A percentile compares a stretch with the other conserved stretches of the same genome.
Evolutionary conservation across 1,140 invertebrate species (phyloP).

Genomic region (Hypothenemus hampei): DNA sequence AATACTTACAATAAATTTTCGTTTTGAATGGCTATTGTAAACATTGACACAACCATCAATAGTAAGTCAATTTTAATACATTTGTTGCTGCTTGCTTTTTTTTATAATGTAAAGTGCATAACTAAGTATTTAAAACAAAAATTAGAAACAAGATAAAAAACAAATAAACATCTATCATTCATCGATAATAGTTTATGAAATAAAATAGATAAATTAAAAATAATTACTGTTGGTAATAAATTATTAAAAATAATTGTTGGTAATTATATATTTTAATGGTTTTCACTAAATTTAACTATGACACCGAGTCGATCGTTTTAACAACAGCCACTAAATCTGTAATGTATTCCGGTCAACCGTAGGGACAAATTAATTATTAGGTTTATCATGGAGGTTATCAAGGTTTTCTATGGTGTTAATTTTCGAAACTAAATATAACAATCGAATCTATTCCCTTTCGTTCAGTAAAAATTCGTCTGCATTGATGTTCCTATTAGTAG

Average conservation of each 20-base stretch:
- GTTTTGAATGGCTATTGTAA: no score
- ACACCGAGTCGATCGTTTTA: slow-evolving; percentile 7
- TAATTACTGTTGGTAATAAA: no score
- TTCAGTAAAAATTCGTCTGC: no score
- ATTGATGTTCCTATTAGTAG: no score
- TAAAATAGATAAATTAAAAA: slow-evolving; percentile 11
- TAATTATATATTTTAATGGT: slow-evolving; percentile 10
- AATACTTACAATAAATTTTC: no score
- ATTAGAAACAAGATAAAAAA: neutral
- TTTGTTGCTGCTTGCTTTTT: no score
- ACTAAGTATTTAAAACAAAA: no score
- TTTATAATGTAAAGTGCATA: no score
- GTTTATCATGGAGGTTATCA: slow-evolving; percentile 12
- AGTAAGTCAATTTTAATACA: no score
- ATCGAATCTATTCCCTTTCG: no score
- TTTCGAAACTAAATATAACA: neutral
- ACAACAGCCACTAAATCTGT: slow-evolving; percentile 8
- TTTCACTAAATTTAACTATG: slow-evolving; percentile 13
- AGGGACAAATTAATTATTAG: slow-evolving; percentile 8
- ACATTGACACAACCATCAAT: no score
- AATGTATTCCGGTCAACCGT: neutral
- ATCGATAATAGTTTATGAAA: neutral
- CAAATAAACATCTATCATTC: neutral
- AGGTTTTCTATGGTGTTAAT: slow-evolving; percentile 8
- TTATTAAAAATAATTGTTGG: slow-evolving; percentile 2